phyloP scores from a whole-genome alignment of 2,888 invertebrate genomes.

The Anaspis maculata region DNA sequence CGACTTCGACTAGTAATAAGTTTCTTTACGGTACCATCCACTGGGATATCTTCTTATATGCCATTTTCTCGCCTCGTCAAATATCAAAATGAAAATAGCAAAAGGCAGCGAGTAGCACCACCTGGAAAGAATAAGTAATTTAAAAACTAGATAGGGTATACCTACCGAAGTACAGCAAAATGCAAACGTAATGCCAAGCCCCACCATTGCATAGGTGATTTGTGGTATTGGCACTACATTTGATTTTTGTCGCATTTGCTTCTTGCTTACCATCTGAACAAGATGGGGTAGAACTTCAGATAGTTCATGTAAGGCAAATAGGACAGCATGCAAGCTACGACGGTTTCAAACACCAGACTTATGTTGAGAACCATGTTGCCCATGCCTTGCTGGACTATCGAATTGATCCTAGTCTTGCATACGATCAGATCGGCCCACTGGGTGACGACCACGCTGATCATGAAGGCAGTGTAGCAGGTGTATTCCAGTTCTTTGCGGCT shows the following conservation, averaged over 20 bases:
- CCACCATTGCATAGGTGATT: neutral
- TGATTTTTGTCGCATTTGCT: neutral
- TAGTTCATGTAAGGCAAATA: constrained; percentile 57
- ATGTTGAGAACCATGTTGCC: constrained; percentile 56
- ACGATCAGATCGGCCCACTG: constrained; percentile 75
- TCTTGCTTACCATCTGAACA: constrained; percentile 49
- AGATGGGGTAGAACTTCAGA: constrained; percentile 59
- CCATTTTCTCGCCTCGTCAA: constrained; percentile 70
- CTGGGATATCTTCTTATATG: constrained; percentile 61
- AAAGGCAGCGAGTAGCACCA: constrained; percentile 60
- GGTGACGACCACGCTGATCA: constrained; percentile 70
- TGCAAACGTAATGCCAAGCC: neutral
- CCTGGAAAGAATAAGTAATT: constrained; percentile 21
- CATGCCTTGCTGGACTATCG: constrained; percentile 70
- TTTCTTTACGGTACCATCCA: constrained; percentile 68
- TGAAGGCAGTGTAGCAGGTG: constrained; percentile 76
- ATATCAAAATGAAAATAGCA: constrained; percentile 63
- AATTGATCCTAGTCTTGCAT: constrained; percentile 71
- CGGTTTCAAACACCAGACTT: constrained; percentile 54
- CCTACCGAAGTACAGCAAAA: neutral
- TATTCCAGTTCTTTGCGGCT: constrained; percentile 67
- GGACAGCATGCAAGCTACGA: constrained; percentile 57
- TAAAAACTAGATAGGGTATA: too few species aligned
- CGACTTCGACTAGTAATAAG: constrained; percentile 72
- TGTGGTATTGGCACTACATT: neutral